Conservation (phyloP, 2,113 vertebrate genomes). For the Sclerurus mexicanus region DNA sequence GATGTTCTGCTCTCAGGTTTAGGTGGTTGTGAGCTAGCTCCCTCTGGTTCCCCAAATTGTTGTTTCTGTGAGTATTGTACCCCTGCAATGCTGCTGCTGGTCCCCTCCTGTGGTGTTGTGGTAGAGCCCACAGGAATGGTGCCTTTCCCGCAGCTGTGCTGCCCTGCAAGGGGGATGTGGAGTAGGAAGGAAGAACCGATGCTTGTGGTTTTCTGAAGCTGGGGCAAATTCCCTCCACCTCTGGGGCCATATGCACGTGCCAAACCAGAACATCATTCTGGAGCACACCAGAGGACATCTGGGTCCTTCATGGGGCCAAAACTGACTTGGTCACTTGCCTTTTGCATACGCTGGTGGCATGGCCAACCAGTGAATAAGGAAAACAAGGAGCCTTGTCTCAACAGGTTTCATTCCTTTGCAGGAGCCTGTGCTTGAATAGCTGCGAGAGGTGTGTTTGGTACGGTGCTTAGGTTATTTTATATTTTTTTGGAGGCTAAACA, state of each 20-base stretch:
- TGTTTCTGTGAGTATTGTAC: background rate
- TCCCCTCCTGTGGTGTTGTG: background rate
- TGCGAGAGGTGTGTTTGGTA: background rate
- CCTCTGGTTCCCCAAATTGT: background rate
- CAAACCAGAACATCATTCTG: background rate
- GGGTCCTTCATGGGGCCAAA: background rate
- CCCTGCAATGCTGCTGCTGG: background rate
- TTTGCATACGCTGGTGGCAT: fast-evolving
- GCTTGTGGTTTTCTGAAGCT: background rate
- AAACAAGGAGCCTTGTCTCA: background rate
- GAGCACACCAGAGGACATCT: background rate
- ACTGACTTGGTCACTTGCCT: background rate
- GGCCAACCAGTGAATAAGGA: background rate
- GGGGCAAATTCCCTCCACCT: background rate
- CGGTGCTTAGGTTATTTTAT: fast-evolving
- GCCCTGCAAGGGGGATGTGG: fast-evolving
- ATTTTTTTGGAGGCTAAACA: background rate
- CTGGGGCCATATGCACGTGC: background rate
- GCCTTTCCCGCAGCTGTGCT: background rate
- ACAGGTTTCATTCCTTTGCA: background rate
- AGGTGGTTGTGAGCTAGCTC: background rate
- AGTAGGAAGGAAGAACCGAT: background rate
- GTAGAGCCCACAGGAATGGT: background rate
- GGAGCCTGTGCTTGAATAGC: background rate
- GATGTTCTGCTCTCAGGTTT: background rate